Evolutionary conservation across 2,888 invertebrate genomes (phyloP), one percentile per base, ranked within the genome.

Genomic region (Eremobia ochroleuca): DNA sequence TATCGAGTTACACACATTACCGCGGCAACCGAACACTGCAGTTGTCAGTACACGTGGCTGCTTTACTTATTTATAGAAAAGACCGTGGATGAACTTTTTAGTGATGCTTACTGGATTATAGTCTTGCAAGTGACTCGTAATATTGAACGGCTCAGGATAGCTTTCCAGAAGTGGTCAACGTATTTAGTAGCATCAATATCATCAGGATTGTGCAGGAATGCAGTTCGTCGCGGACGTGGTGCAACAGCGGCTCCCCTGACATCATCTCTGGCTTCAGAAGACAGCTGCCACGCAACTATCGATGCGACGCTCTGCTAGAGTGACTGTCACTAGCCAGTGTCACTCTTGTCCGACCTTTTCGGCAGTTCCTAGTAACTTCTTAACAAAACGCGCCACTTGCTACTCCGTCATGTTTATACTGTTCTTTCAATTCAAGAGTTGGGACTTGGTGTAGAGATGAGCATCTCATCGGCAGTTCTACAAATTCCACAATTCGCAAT

Each of bases 1-100:
- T 74, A 71, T 87, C 83, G 46, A 40, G 79, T 88, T 87, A 88
- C 87, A 79, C 73, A 52, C 85, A 85, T 87, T 88, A 88, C 85
- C 69, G 67, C 64, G 79, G 55, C 61, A 83, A 84, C 82, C 66
- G n/a, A 73, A 86, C 73, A 74, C 84, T 40, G 59, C 68, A 68
- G 68, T 64, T 76, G 81, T 79, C 85, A 73, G 72, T 67, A 69
- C 80, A 84, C 59, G 86, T 76, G 74, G 61, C 62, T 68, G 34
- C 28, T 77, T 77, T 64, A 82, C 69, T 49, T 88, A 87, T 87
- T 87, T 87, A 66, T 87, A 88, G 85, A 84, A 64, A 81, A 69
- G 61, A 69, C 49, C 34, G 28, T 34, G 34, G 25, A 73, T 21
- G 5, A 71, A 67, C 46, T 64, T 82, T 83, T 68, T 62, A 31